phyloP scores from a whole-genome alignment of 2,113 vertebrate genomes.

The Actenoides lindsayi region DNA sequence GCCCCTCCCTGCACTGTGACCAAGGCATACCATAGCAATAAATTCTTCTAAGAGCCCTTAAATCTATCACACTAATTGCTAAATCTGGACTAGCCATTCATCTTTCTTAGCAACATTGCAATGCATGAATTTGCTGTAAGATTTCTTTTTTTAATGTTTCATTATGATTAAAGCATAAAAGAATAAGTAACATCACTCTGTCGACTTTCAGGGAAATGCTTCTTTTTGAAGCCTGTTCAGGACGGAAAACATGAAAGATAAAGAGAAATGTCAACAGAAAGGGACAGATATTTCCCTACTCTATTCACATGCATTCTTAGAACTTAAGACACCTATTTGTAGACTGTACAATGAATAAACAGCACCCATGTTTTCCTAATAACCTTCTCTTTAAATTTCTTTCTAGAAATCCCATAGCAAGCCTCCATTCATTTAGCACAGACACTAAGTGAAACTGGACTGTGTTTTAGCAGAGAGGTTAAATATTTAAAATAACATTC shows the following conservation, averaged over 20 bases:
- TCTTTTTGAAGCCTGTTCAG: background rate
- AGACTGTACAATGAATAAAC: background rate
- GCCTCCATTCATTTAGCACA: background rate
- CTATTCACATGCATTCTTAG: background rate
- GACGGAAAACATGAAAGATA: background rate
- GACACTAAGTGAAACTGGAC: background rate
- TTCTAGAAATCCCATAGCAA: background rate
- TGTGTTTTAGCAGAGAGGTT: background rate
- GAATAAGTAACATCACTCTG: background rate
- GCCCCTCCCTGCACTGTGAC: background rate
- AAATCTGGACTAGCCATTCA: background rate
- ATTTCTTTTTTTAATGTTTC: background rate
- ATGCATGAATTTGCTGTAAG: background rate
- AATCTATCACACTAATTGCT: constrained; percentile 41
- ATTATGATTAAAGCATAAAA: constrained; percentile 11
- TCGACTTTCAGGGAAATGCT: background rate
- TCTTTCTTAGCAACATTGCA: background rate
- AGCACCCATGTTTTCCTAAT: background rate
- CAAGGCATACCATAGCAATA: background rate
- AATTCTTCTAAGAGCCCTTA: constrained; percentile 62
- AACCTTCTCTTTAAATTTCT: background rate
- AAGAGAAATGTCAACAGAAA: background rate
- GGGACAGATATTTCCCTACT: background rate
- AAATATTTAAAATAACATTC: constrained; percentile 16
- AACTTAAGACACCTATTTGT: background rate